Base-by-base conservation (phyloP, 1,140 invertebrate species). In the Mycetomoellerius zeteki region DNA sequence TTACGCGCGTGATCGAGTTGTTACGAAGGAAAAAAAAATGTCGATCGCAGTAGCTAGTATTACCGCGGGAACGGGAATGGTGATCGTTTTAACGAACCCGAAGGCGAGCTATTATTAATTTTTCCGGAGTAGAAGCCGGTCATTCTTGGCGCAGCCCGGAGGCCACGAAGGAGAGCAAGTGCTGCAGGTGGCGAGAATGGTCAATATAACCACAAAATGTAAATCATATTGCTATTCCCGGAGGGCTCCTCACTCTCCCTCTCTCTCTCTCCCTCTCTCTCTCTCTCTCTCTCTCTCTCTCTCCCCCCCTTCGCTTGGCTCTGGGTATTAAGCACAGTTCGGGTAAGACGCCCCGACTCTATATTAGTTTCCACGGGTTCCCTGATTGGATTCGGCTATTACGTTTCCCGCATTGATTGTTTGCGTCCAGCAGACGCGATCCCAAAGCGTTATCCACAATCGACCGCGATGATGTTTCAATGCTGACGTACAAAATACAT, bases 191-290 rank as follows among this genome's bases (percentile, higher is more conserved):
- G 86, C 92, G 91, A 87, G 94, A 95, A 95, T 95, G 94, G 94
- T 95, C 95, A 94, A 95, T 95, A 95, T 95, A 93, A 93, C 93
- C 91, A 87, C 93, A 95, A 95, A 95, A 95, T 95, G 95, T 95
- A 95, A 95, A 95, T 95, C 94, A 94, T 94, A 95, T 95, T 95
- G 93, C 93, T 92, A 87, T 92, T 92, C 91, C 91, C 87, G 69
- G 87, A 91, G 85, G 89, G 88, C 87, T 67, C 87, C 80, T 90
- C 78, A 67, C 87, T 86, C 86, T 86, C 81, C 73, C 88, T 89
- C 85, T 65, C 73, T 72, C 56, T 43, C 78, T 80, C 77, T 14
- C 56, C 33, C 73, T 75, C 56, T 12, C 16, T 76, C 56, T 85
- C 54, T 58, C 24, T 75, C 58, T 47, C 54, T 43, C 16, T 24